Conservation (phyloP, 1,140 invertebrate genomes). For the Rhopalosiphum maidis region DNA sequence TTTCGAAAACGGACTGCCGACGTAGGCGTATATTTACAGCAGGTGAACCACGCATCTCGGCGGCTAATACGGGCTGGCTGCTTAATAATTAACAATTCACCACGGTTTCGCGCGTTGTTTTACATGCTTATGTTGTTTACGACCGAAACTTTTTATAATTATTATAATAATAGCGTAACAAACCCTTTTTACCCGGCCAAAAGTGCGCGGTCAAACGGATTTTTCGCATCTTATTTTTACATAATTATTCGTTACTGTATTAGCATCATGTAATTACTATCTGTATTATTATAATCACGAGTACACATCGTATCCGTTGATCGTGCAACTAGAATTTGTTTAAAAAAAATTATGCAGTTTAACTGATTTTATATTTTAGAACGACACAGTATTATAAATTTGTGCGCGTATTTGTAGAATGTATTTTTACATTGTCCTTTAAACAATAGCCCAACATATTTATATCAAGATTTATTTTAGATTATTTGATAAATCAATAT, state of each 20-base stretch:
- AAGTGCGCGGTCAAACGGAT: not conserved
- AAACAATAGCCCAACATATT: too few species aligned
- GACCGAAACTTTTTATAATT: conserved; percentile 2
- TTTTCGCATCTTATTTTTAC: not conserved
- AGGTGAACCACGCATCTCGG: not conserved
- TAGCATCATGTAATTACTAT: not conserved
- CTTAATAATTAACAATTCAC: conserved; percentile 45
- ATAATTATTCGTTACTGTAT: not conserved
- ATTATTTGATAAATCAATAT: too few species aligned
- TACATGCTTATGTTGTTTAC: not conserved
- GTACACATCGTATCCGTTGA: too few species aligned
- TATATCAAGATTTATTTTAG: not conserved
- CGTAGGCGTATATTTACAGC: not conserved
- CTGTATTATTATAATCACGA: not conserved
- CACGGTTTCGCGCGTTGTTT: not conserved
- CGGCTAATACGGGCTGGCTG: not conserved
- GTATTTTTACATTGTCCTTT: not conserved
- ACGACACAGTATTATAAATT: not conserved
- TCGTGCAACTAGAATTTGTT: not conserved
- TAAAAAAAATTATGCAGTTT: not conserved
- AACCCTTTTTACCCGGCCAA: not conserved
- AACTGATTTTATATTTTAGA: not conserved
- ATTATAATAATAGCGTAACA: not conserved
- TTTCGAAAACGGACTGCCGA: not conserved
- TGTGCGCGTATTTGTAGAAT: not conserved